Evolutionary conservation across 2,113 vertebrate genomes (phyloP), one percentile per base, ranked within the genome.

Genomic region (Festucalex cinctus): DNA sequence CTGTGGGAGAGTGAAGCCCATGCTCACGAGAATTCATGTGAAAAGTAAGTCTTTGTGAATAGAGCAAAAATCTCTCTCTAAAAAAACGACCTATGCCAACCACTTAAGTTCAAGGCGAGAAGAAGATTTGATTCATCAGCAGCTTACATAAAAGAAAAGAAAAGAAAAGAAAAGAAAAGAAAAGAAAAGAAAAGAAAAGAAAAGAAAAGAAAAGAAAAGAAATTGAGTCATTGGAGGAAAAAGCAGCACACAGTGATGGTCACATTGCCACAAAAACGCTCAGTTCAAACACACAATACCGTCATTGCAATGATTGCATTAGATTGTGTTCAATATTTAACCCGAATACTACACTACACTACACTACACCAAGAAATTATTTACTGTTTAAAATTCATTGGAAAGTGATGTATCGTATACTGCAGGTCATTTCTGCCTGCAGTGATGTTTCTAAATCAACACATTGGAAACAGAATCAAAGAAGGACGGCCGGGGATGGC

Each of bases 261-360:
- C 53, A 56, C 53, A 17, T 35, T 58, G 56, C 28, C 16, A 35
- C 28, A 32, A 59, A 36, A 22, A 3, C 22, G 32, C 35, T 19
- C 5, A n/a, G 19, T n/a, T 60, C 58, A n/a, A n/a, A 46, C 16
- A 17, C 1, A 9, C 19, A 60, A 60, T 60, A 12, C n/a, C 2
- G 36, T 4, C 39, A 22, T 19, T 61, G 36, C 36, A 39, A 37
- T 13, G n/a, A 39, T 39, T 22, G 4, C 20, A 39, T n/a, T n/a
- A n/a, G 17, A 22, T 39, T 3, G 6, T n/a, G 20, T 39, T 39
- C 7, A 24, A 66, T 22, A 68, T 26, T 37, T 44, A 48, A 66
- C 9, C 51, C 73, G 43, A 78, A 80, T 49, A 32, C 28, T 51
- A 58, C 65, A 80, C 60, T 64, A 63, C 78, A 78, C 67, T 74